Base-by-base conservation (phyloP, 2,888 invertebrate genomes). In the Eilema caniola region DNA sequence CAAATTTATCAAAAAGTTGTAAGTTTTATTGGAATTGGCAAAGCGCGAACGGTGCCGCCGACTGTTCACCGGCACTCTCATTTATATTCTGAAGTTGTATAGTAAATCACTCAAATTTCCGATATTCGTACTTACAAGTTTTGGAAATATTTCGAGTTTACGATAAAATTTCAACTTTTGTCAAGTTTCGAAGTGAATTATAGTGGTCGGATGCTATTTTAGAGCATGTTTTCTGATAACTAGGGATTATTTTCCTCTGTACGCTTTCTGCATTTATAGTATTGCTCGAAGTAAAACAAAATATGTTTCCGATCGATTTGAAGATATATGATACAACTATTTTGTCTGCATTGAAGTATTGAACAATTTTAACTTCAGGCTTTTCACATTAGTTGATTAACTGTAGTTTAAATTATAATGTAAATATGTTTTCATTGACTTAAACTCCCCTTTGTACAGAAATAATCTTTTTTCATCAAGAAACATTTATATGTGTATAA, bases 131-230 rank as follows among this genome's bases (percentile, higher is more conserved):
- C 53, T 53, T 53, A 75, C 71, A 82, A 82, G 80, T 82, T 82
- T 74, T 77, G 84, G 83, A 86, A 89, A 90, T 89, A 89, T 90
- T 90, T 87, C 86, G 85, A 85, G 83, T 90, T 87, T 80, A 84
- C 89, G 89, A 88, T 90, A 91, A 90, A 91, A 89, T 90, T 89
- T 87, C 84, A 89, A 90, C 86, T 91, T 90, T 89, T 90, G 88
- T 87, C 89, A 87, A 90, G 85, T 88, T 85, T 67, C 79, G 67
- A 80, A 85, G 82, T 89, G 90, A 90, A 86, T 89, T 89, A 90
- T 90, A 84, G 86, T 82, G 83, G 81, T 79, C 67, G 76, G 75
- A 82, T 81, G 82, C 79, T 47, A 41, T 68, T 66, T 69, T 69
- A 25, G 67, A 69, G 70, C 78, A 66, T 79, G 70, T 74, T 71